These are phyloP conservation scores for Atta texana DNA, from an alignment of 1,140 invertebrate species.

Conservation along the genomic window DNA sequence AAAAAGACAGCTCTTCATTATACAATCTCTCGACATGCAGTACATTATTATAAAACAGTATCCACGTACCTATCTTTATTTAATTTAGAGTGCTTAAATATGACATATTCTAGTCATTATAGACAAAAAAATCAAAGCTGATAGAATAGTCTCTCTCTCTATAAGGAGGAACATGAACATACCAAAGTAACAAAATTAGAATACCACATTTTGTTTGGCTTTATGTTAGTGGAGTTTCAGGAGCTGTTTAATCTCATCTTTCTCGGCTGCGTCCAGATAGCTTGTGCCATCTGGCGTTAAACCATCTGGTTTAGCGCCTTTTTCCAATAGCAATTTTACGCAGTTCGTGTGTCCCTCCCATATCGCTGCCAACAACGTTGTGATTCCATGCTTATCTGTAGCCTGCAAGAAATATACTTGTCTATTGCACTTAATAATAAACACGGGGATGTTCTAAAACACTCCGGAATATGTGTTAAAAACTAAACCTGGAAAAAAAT, in stretches of 20 bases:
- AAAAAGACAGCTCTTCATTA: constrained; percentile 70
- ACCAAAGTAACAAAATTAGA: constrained; percentile 84
- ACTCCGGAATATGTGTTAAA: too few species aligned
- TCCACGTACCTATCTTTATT: constrained; percentile 65
- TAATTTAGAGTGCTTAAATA: constrained; percentile 77
- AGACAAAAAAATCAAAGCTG: constrained; percentile 81
- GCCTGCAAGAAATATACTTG: constrained; percentile 87
- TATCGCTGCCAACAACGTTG: constrained; percentile 95
- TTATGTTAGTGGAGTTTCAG: constrained; percentile 85
- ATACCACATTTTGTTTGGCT: constrained; percentile 78
- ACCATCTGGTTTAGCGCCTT: constrained; percentile 94
- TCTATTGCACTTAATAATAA: not conserved
- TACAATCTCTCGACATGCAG: constrained; percentile 67
- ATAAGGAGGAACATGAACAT: constrained; percentile 83
- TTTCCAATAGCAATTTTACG: constrained; percentile 94
- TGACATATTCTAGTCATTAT: constrained; percentile 67
- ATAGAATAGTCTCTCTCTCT: constrained; percentile 76
- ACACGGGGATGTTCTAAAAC: too few species aligned
- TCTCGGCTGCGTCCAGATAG: constrained; percentile 96
- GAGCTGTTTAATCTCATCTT: constrained; percentile 95
- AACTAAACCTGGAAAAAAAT: too few species aligned
- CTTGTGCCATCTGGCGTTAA: constrained; percentile 94
- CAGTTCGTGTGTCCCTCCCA: constrained; percentile 98
- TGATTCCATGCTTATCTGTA: constrained; percentile 97
- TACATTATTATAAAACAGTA: constrained; percentile 74